Evolutionary conservation across 2,797 vertebrate species (phyloP), one percentile per base, ranked within the genome.

Genomic region (Otolemur crassicaudatus): DNA sequence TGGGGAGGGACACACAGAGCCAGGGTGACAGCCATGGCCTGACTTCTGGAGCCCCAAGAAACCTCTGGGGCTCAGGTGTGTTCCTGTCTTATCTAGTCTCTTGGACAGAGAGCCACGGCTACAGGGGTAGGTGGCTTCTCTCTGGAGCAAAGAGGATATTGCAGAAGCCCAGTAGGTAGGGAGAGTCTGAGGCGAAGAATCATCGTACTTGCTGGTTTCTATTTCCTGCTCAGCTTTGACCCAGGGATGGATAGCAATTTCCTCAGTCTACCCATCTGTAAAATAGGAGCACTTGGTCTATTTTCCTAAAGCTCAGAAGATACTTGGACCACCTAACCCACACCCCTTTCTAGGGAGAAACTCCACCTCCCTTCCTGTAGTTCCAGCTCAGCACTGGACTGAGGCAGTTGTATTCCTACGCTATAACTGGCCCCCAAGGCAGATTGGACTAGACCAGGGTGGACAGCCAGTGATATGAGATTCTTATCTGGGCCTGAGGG

Each of bases 321-420:
- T 22, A 46, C 72, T 76, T 53, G n/a, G 27, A n/a, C 20, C 5
- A 77, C 12, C 46, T 16, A 37, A 29, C 12, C 77, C 49, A 25
- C 0, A 1, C 0, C 1, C 12, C 1, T 20, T 27, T 75, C 89
- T 37, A n/a, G 75, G 67, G 58, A 72, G 40, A 87, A 76, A 34
- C 29, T 14, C 53, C 0, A 12, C 1, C 4, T 17, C 43, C 53
- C 19, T 76, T 2, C 77, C 22, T 0, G 0, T 0, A 23, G 82
- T 31, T 31, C 40, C 86, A 11, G 5, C 13, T 43, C 43, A n/a
- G 27, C 23, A 7, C 7, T n/a, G 29, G 88, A 23, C 49, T 23
- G 3, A 1, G 17, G 7, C 20, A 65, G 72, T 2, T 19, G 2
- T 5, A 20, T 82, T 12, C 56, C 31, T 17, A 58, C 16, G 49